Evolutionary conservation across 1,140 invertebrate genomes (phyloP).

Genomic region (Drosophila hydei): DNA sequence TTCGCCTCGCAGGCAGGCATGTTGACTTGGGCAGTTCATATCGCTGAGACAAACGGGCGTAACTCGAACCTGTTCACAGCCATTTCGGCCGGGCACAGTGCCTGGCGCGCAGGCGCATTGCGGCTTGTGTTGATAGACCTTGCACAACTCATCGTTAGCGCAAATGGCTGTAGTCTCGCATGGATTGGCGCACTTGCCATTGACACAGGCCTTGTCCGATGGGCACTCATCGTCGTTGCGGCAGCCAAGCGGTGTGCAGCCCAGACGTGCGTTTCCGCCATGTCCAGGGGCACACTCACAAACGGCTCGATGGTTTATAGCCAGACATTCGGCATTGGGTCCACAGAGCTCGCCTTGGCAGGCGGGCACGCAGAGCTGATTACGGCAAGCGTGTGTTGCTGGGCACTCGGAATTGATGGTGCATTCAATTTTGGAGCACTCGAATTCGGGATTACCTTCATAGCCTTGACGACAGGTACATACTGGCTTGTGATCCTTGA

Average conservation of each 20-base stretch:
- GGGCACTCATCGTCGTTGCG: constrained; percentile 91
- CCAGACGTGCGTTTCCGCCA: constrained; percentile 91
- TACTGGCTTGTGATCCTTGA: constrained; percentile 92
- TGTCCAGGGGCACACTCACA: constrained; percentile 92
- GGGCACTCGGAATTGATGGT: constrained; percentile 90
- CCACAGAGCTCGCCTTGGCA: constrained; percentile 90
- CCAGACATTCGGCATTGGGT: constrained; percentile 89
- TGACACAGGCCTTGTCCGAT: constrained; percentile 90
- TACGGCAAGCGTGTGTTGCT: constrained; percentile 90
- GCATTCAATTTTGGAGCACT: constrained; percentile 90
- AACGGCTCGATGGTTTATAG: constrained; percentile 89
- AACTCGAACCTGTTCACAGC: constrained; percentile 87
- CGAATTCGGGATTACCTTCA: constrained; percentile 91
- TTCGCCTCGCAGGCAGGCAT: constrained; percentile 91
- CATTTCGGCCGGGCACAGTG: constrained; percentile 88
- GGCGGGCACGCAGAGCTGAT: constrained; percentile 91
- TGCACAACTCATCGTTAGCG: constrained; percentile 88
- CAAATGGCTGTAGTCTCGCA: constrained; percentile 89
- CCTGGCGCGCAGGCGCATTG: constrained; percentile 92
- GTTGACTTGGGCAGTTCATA: constrained; percentile 91
- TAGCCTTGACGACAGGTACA: constrained; percentile 92
- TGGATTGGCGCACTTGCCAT: constrained; percentile 91
- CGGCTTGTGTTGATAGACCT: constrained; percentile 89
- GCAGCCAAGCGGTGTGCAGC: constrained; percentile 91
- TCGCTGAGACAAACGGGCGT: constrained; percentile 89